A percentile compares a stretch with the other conserved stretches of the same genome.
These are phyloP conservation scores for Drosophila elegans DNA, from an alignment of 1,140 invertebrate genomes.

Conservation along the genomic window DNA sequence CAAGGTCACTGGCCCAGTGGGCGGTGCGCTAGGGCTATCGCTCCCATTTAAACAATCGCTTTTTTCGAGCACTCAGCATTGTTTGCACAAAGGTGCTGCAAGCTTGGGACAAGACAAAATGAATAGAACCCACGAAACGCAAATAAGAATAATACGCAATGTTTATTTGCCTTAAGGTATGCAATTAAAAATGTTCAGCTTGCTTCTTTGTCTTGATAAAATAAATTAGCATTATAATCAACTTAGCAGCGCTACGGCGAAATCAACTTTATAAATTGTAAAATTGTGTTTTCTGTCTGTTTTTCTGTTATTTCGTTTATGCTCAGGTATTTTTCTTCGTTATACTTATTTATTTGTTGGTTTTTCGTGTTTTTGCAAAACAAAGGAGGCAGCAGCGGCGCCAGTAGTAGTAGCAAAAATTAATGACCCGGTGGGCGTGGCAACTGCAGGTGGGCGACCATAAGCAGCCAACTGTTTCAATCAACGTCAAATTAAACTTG, in stretches of 20 bases:
- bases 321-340: constrained; percentile 37
- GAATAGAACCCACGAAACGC: constrained; percentile 47
- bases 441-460: constrained; percentile 37
- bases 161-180: constrained; percentile 67
- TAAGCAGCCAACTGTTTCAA: constrained; percentile 70
- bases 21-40: not conserved
- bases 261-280: constrained; percentile 71
- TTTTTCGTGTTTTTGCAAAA: constrained; percentile 34
- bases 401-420: constrained; percentile 21
- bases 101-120: constrained; percentile 57
- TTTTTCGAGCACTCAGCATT: not conserved
- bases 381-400: constrained; percentile 17
- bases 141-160: constrained; percentile 62
- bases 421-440: constrained; percentile 34
- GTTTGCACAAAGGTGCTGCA: constrained; percentile 1
- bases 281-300: constrained; percentile 53
- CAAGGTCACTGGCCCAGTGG: constrained; percentile 21
- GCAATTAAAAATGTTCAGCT: constrained; percentile 60
- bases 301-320: constrained; percentile 21
- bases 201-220: constrained; percentile 52
- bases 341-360: constrained; percentile 52
- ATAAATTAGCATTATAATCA: constrained; percentile 75
- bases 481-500: constrained; percentile 80
- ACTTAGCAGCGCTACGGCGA: constrained; percentile 58
- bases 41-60: constrained; percentile 13